phyloP scores from a whole-genome alignment of 35 echinoderm and acorn worm genomes.

The Stichopus chloronotus region DNA sequence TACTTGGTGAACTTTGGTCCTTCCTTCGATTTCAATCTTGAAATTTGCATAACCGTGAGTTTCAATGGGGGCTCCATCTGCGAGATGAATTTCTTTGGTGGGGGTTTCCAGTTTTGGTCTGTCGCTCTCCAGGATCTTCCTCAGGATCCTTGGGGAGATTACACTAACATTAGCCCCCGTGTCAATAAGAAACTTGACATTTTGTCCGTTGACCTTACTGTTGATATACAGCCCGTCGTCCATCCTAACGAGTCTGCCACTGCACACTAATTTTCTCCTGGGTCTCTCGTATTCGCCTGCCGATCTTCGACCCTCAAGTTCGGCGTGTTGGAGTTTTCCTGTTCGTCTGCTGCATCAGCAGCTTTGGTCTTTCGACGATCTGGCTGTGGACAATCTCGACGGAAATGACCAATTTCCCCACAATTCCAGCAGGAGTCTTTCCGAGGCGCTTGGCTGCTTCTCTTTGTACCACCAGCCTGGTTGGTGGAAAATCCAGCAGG shows the following conservation, averaged over 20 bases:
- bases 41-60: not conserved
- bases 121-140: not conserved
- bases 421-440: constrained; percentile 1
- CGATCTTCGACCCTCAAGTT: constrained; percentile 37
- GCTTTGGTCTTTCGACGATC: not conserved
- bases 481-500: too few relatives aligned
- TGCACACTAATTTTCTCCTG: not conserved
- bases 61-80: not conserved
- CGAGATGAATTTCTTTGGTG: not conserved
- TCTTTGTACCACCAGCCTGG: too few relatives aligned
- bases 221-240: constrained; percentile 14
- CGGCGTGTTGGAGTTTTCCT: constrained; percentile 57
- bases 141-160: not conserved
- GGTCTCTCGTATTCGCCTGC: not conserved
- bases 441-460: too few relatives aligned
- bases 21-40: not conserved
- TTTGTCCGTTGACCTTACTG: not conserved
- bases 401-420: constrained; percentile 20
- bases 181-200: not conserved
- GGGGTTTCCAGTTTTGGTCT: not conserved
- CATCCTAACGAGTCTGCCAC: not conserved
- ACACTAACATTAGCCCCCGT: constrained; percentile 10
- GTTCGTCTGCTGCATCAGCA: not conserved
- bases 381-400: not conserved
- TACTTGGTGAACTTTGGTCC: constrained; percentile 39